These are phyloP conservation scores for Prunella fulvescens DNA, from an alignment of 2,113 vertebrate species.

Conservation along the genomic window DNA sequence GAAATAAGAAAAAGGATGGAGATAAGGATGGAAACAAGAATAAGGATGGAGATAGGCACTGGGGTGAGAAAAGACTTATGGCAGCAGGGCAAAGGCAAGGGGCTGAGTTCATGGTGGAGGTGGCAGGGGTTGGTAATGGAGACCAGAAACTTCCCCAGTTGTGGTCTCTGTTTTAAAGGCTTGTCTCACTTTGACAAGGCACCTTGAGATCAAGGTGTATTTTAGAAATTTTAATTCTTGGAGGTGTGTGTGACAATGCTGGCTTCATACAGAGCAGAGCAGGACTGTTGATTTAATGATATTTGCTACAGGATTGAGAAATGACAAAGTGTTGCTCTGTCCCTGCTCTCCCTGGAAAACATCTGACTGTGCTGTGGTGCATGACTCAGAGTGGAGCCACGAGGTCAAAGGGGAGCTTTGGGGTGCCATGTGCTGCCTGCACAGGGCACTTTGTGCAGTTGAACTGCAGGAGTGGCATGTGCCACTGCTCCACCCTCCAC, in stretches of 20 bases:
- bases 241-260: neutral
- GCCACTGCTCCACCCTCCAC: neutral
- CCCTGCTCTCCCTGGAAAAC: neutral
- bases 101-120: fast-evolving
- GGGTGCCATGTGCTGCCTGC: neutral
- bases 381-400: neutral
- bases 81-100: fast-evolving
- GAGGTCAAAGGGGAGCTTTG: neutral
- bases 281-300: neutral
- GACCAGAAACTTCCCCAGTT: neutral
- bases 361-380: neutral
- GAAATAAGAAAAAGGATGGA: no score
- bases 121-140: neutral
- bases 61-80: no score
- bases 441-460: neutral
- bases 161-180: neutral
- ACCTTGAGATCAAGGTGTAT: neutral
- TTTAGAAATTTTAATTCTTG: neutral
- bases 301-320: neutral
- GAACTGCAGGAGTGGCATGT: neutral
- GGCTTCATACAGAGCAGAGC: fast-evolving
- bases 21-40: no score
- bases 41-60: neutral
- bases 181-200: neutral
- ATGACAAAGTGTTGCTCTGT: neutral